phyloP scores from a whole-genome alignment of 2,797 vertebrate genomes.

The Alauda arvensis region DNA sequence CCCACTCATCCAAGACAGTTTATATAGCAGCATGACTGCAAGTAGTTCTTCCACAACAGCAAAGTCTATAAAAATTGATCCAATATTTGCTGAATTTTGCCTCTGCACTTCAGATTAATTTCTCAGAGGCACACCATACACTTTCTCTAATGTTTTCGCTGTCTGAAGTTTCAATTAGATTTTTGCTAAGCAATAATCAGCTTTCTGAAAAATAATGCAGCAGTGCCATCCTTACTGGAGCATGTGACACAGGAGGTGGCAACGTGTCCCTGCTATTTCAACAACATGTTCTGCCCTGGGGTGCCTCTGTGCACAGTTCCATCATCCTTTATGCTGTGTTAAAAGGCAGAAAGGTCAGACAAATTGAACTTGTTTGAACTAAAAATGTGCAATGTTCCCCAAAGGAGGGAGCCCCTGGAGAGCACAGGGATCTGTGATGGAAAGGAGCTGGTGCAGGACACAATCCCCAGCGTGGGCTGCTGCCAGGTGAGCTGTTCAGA shows the following conservation, averaged over 20 bases:
- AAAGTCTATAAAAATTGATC: conserved; percentile 41
- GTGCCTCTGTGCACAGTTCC: background rate
- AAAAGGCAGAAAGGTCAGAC: background rate
- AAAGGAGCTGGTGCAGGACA: background rate
- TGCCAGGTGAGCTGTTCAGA: background rate
- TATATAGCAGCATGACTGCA: conserved; percentile 11
- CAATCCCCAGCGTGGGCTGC: background rate
- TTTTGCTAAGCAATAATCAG: conserved; percentile 31
- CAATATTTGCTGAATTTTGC: conserved; percentile 32
- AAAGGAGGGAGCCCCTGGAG: background rate
- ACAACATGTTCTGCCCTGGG: background rate
- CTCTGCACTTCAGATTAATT: conserved; percentile 4
- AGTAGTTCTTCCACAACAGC: background rate
- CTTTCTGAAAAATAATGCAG: conserved; percentile 3
- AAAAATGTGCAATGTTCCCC: background rate
- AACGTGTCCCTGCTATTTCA: background rate
- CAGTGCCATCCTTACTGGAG: background rate
- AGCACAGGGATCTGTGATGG: background rate
- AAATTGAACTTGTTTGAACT: background rate
- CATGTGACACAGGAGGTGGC: background rate
- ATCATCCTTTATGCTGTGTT: background rate
- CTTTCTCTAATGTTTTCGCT: background rate
- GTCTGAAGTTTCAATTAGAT: conserved; percentile 4
- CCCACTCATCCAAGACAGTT: background rate
- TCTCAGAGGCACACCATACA: conserved; percentile 10